Conservation (phyloP, 1,140 invertebrate genomes). For the Octopus bimaculoides region DNA sequence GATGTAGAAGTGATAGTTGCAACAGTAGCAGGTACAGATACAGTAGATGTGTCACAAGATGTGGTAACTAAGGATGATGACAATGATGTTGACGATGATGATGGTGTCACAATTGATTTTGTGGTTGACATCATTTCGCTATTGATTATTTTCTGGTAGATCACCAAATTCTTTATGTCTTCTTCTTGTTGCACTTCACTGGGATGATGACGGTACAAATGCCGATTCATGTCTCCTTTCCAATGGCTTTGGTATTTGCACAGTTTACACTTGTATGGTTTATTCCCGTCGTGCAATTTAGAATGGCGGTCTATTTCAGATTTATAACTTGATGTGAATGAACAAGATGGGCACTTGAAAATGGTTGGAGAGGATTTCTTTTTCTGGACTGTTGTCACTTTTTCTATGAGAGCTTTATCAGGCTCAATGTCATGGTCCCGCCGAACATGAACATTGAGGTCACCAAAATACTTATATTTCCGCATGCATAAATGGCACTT, state of each 20-base stretch:
- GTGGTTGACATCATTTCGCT: neutral
- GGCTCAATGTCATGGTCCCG: conserved; percentile 47
- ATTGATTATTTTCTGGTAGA: neutral
- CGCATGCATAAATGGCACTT: conserved; percentile 53
- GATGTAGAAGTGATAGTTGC: neutral
- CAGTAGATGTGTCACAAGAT: neutral
- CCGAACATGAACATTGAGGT: conserved; percentile 53
- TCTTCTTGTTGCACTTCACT: conserved; percentile 30
- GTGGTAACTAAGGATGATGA: neutral
- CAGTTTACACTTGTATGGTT: conserved; percentile 50
- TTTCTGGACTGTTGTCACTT: conserved; percentile 37
- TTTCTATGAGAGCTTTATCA: conserved; percentile 32
- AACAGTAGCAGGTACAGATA: neutral
- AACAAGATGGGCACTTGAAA: conserved; percentile 47
- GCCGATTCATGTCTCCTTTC: conserved; percentile 58
- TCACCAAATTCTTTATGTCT: conserved; percentile 21
- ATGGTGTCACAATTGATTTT: neutral
- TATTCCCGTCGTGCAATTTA: conserved; percentile 44
- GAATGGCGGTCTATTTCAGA: conserved; percentile 49
- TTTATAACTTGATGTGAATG: conserved; percentile 42
- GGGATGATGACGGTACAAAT: conserved; percentile 56
- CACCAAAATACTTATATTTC: conserved; percentile 57
- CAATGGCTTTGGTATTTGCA: conserved; percentile 55
- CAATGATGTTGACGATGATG: neutral
- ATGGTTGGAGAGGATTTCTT: conserved; percentile 43